Base-by-base conservation (phyloP, 2,113 vertebrate species). In the Pollachius pollachius region DNA sequence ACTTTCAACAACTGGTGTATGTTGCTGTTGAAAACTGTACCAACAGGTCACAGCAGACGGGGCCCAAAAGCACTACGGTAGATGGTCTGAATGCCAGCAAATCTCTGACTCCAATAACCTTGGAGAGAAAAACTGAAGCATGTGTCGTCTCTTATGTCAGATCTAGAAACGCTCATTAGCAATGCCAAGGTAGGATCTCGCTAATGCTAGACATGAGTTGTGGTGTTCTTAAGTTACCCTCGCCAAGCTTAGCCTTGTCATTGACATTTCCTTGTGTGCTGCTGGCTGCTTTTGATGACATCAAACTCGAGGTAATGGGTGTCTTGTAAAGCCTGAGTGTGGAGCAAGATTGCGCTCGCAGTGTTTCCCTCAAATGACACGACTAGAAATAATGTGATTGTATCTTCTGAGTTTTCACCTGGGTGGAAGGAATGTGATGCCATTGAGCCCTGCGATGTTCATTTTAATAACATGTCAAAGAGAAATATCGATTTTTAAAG, bases 401-500 rank as follows among this genome's bases (percentile, higher is more conserved):
- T 87, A 90, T 91, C 87, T 86, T 86, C 81, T 72, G 86, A 85
- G 89, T 90, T 88, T 84, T 85, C 85, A 87, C 88, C 86, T 84
- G 81, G 69, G 72, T 79, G 85, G 81, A 84, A 85, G 88, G 86
- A 81, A 74, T 70, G 30, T 59, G 80, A 79, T 81, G 83, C 77
- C 63, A 75, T 69, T 67, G 68, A 71, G 16, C 67, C 67, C 41
- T 2, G 27, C 64, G 13, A 56, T 56, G 52, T 56, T 56, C 52
- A 56, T 13, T 56, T 56, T 13, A 56, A 56, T n/a, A 19, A n/a
- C 57, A 58, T 7, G 17, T 57, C 19, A 27, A 13, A 62, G 23
- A 5, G 5, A 60, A 19, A 19, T 60, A 19, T 60, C 11, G 59
- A 18, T 54, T 54, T 54, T 11, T 54, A 54, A 34, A 34, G 30